Base-by-base conservation (phyloP, 2,888 invertebrate species). In the Noctua janthe region DNA sequence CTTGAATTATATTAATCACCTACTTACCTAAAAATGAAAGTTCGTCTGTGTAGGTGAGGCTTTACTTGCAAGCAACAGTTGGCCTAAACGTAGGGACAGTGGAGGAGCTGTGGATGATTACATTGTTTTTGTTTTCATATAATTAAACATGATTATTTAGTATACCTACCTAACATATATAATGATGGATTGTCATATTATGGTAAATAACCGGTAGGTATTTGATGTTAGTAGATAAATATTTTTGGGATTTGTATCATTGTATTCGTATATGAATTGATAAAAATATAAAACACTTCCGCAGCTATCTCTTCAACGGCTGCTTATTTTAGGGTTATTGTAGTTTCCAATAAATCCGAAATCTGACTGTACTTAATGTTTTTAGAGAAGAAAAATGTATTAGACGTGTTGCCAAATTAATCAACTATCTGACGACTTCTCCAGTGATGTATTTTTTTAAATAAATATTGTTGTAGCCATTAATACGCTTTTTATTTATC, bases 341-440 rank as follows among this genome's bases (percentile, higher is more conserved):
- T 74, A 73, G 10, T 54, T 64, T 64, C 17, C 23, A 43, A 43
- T 54, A 71, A 23, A 56, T 78, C 23, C 23, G n/a, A 76, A 71
- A 56, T 62, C n/a, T 49, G 64, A 35, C 47, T 74, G 39, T 39
- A 35, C 64, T 64, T 29, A 80, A 59, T 71, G 43, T 76, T 56
- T 62, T 54, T 6, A 54, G 39, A 77, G n/a, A 76, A 62, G 29
- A 73, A 66, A n/a, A 59, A 66, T 71, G 39, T 81, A 82, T 76
- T 79, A 78, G 64, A 76, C 69, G 54, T 82, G 78, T 86, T 88
- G 86, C 87, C 85, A 88, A 88, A 87, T 80, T 86, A 67, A 82
- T 82, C 78, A 79, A 77, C 64, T 80, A 77, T 74, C 11, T 73
- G 49, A 80, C 39, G 66, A 81, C 76, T 83, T 83, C 51, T 88